A percentile compares a stretch with the other conserved stretches of the same genome.
Evolutionary conservation across 2,888 invertebrate genomes (phyloP).

Genomic region (Cantharis rufa): DNA sequence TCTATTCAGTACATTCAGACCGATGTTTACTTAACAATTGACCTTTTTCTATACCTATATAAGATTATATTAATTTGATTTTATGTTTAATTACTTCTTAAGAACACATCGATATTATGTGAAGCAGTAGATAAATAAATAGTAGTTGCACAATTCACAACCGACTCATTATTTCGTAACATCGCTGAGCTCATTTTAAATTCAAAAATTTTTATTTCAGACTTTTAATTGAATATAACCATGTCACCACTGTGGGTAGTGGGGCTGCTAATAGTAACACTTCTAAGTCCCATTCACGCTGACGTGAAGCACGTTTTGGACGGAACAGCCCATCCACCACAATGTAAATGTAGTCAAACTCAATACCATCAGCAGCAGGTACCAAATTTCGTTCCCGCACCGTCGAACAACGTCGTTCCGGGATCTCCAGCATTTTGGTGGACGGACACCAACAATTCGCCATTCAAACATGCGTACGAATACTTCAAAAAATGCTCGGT

Average conservation of each 20-base stretch:
- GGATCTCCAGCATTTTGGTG: constrained; percentile 63
- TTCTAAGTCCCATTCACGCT: constrained; percentile 36
- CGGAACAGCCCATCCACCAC: constrained; percentile 38
- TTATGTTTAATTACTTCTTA: neutral
- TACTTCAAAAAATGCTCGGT: constrained; percentile 50
- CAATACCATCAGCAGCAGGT: constrained; percentile 41
- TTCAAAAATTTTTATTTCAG: constrained; percentile 7
- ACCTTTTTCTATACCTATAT: neutral
- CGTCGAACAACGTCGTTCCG: constrained; percentile 39
- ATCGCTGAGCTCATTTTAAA: neutral
- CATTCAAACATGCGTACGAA: constrained; percentile 59
- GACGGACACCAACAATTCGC: constrained; percentile 61
- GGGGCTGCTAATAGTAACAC: constrained; percentile 43
- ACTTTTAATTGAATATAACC: constrained; percentile 22
- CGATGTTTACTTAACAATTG: neutral
- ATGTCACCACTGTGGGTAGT: constrained; percentile 50
- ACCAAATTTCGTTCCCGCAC: neutral
- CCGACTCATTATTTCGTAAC: neutral
- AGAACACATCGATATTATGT: neutral
- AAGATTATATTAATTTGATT: neutral
- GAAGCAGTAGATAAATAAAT: neutral
- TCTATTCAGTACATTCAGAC: neutral
- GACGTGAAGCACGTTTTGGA: constrained; percentile 46
- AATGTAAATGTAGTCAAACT: constrained; percentile 45
- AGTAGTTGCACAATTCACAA: neutral